Evolutionary conservation across 2,113 vertebrate genomes (phyloP).

Genomic region (Ammospiza caudacuta): DNA sequence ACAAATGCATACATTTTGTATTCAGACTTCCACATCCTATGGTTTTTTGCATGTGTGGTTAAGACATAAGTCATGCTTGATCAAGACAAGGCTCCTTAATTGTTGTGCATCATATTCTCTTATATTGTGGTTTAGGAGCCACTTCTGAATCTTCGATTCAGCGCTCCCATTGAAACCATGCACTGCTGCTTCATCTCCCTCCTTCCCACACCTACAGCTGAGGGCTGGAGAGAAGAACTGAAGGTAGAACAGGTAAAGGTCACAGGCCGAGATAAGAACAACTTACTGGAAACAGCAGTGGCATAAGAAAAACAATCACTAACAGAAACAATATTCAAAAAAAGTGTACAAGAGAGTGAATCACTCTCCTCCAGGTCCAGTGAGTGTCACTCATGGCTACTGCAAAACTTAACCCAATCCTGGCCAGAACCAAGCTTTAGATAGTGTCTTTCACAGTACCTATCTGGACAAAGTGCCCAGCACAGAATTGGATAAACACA

Average conservation of each 20-base stretch:
- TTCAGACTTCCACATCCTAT: neutral
- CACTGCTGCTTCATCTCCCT: no score
- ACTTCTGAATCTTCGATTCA: neutral
- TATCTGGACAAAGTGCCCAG: neutral
- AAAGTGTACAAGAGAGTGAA: neutral
- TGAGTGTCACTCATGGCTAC: neutral
- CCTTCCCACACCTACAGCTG: neutral
- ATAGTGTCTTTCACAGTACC: neutral
- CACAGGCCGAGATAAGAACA: accelerated
- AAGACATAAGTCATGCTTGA: neutral
- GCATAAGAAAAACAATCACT: neutral
- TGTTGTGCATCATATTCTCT: neutral
- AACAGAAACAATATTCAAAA: neutral
- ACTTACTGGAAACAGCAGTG: neutral
- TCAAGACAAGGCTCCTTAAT: neutral
- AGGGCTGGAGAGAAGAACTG: neutral
- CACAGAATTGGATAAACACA: neutral
- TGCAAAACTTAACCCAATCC: neutral
- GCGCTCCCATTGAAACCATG: neutral
- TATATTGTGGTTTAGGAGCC: neutral
- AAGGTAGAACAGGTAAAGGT: neutral
- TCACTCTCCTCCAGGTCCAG: neutral
- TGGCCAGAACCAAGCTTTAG: neutral
- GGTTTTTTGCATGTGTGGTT: neutral
- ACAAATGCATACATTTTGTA: neutral